Evolutionary conservation across 2,797 vertebrate species (phyloP), one percentile per base, ranked within the genome.

Genomic region (Miichthys miiuy): DNA sequence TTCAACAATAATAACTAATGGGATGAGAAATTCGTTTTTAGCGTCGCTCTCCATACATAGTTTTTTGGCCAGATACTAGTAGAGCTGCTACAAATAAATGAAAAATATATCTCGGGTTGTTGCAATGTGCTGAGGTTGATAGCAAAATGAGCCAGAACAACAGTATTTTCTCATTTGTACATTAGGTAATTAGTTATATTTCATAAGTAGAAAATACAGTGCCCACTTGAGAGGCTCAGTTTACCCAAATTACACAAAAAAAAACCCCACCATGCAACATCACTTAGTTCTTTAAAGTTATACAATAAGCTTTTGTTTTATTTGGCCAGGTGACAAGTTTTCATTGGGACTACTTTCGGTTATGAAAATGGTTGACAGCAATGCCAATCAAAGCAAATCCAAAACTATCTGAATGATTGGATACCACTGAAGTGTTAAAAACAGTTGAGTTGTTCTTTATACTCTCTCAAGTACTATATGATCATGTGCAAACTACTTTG

Each of bases 1-100:
- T 66, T 68, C 34, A 51, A 65, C 77, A 68, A 27, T 57, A 21
- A 70, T 20, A 42, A 69, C 54, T 74, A 4, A 56, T 23, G 34
- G n/a, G 14, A 21, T 5, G 27, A 54, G 8, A 20, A 41, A 27
- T 70, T 56, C 0, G 0, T 27, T 75, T 47, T 57, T 12, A 54
- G 34, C 13, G 8, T 0, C 16, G n/a, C 34, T 71, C 54, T 42
- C 42, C 41, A 41, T 21, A 27, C 47, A 9, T 3, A 14, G 2
- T 3, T 54, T 27, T 64, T 41, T 65, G 48, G 72, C 7, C 48
- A 46, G 13, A 50, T 46, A 21, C 23, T 34, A 3, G 20, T 12
- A 44, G 13, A 41, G 17, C n/a, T 44, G 17, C 21, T 11, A 25
- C 20, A 54, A 54, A 30, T 18, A 11, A 42, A 41, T 44, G n/a